Conservation (phyloP, 2,113 vertebrate species). For the Cacatua alba region DNA sequence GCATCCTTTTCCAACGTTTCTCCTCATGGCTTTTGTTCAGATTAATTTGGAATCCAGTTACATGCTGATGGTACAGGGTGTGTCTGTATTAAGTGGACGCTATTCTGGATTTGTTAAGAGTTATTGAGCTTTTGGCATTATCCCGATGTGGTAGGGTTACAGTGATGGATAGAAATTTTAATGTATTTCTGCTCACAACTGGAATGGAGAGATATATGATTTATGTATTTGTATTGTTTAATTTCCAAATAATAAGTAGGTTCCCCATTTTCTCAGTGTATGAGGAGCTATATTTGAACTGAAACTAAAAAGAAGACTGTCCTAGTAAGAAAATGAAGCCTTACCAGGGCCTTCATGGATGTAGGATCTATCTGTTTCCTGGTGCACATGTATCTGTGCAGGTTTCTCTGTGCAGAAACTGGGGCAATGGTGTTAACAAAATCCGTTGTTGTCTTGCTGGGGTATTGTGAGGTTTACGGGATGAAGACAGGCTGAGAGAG, state of each 20-base stretch:
- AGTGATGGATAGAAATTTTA: neutral
- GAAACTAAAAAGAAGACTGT: neutral
- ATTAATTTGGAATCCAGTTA: neutral
- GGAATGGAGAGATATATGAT: neutral
- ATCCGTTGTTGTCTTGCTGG: neutral
- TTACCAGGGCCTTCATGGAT: neutral
- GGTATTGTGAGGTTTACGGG: neutral
- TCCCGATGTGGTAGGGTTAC: neutral
- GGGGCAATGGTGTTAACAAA: neutral
- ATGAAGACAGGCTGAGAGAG: neutral
- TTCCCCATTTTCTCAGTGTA: neutral
- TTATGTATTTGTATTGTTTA: neutral
- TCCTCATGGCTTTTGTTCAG: neutral
- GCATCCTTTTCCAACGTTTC: neutral
- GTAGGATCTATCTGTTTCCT: neutral
- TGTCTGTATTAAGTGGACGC: neutral
- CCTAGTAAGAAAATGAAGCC: neutral
- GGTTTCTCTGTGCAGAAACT: neutral
- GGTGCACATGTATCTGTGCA: neutral
- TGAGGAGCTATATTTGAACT: neutral
- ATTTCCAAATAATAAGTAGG: neutral
- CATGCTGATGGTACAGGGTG: neutral
- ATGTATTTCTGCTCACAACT: neutral
- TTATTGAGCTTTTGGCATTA: neutral
- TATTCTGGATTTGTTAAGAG: neutral